phyloP scores from a whole-genome alignment of 2,888 invertebrate genomes.

The Platypus cylindrus region DNA sequence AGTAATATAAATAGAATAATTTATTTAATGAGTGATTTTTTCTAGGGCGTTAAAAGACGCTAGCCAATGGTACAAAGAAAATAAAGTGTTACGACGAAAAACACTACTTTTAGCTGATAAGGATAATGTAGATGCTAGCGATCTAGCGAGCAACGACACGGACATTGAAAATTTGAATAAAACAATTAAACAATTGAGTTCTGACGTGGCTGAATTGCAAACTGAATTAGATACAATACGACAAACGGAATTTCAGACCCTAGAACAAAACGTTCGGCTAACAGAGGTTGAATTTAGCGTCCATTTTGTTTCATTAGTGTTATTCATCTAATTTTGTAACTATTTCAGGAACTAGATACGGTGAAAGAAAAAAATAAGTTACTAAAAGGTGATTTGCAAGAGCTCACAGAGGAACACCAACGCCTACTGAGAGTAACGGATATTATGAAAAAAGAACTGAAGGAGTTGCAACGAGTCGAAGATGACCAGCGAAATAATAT shows the following conservation, averaged over 20 bases:
- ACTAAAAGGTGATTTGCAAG: slow-evolving; percentile 43
- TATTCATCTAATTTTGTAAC: slow-evolving; percentile 1
- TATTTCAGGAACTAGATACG: slow-evolving; percentile 39
- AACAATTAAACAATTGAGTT: slow-evolving; percentile 51
- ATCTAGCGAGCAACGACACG: slow-evolving; percentile 40
- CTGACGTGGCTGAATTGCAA: slow-evolving; percentile 51
- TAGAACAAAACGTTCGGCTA: slow-evolving; percentile 46
- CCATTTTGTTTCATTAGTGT: not conserved
- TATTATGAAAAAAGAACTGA: slow-evolving; percentile 51
- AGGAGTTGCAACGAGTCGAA: slow-evolving; percentile 46
- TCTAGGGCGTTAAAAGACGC: slow-evolving; percentile 55
- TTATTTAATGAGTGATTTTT: slow-evolving; percentile 7
- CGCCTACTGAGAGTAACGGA: slow-evolving; percentile 52
- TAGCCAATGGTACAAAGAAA: slow-evolving; percentile 64
- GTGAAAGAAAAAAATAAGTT: slow-evolving; percentile 37
- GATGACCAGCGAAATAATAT: slow-evolving; percentile 49
- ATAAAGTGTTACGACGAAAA: slow-evolving; percentile 55
- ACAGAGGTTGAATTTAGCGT: slow-evolving; percentile 41
- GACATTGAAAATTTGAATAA: slow-evolving; percentile 57
- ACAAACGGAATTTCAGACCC: slow-evolving; percentile 58
- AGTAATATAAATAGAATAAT: too few relatives aligned
- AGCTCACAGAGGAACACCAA: slow-evolving; percentile 42
- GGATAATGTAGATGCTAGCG: slow-evolving; percentile 42
- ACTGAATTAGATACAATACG: slow-evolving; percentile 51
- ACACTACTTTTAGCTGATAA: slow-evolving; percentile 52